Base-by-base conservation (phyloP, 2,797 vertebrate genomes). In the Semotilus atromaculatus region DNA sequence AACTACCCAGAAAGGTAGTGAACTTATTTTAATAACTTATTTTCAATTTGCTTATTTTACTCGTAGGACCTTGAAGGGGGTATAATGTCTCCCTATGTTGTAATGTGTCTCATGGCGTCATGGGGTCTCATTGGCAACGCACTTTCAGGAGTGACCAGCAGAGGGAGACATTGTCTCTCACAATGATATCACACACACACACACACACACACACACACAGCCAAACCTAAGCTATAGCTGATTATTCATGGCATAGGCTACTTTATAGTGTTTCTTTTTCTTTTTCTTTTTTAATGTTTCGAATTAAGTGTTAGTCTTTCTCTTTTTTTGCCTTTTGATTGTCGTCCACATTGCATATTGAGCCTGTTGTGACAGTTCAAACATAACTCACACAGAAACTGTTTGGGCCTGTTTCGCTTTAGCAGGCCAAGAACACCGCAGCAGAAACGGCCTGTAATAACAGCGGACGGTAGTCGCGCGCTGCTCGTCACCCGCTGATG, bases 371-470 rank as follows among this genome's bases (percentile, higher is more conserved):
- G n/a, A 62, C 11, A 6, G 58, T 62, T 62, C 11, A 62, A 14
- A 29, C 11, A 14, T 62, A 16, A 29, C 13, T 62, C 60, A 7
- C 13, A 62, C 26, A 60, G 1, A 60, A 60, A 62, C 58, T 48
- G 6, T 80, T 36, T 23, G 38, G 40, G 58, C 14, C 26, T 80
- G 29, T 23, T 75, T 51, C 5, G 26, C 16, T 72, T 5, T n/a
- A 6, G 7, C 36, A 55, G 48, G 31, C 48, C 66, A 81, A 81
- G 26, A 62, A 48, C 51, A 60, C 3, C 60, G 58, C 45, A 10
- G 45, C 62, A 29, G 45, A 81, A 71, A 31, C 10, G 14, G 16
- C 36, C 64, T 34, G 72, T 55, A 60, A 40, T 76, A 23, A 83
- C n/a, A n/a, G n/a, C n/a, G n/a, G n/a, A n/a, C n/a, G n/a, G n/a